Conservation (phyloP, 2,797 vertebrate species). For the Petrocephalus schoutedeni region DNA sequence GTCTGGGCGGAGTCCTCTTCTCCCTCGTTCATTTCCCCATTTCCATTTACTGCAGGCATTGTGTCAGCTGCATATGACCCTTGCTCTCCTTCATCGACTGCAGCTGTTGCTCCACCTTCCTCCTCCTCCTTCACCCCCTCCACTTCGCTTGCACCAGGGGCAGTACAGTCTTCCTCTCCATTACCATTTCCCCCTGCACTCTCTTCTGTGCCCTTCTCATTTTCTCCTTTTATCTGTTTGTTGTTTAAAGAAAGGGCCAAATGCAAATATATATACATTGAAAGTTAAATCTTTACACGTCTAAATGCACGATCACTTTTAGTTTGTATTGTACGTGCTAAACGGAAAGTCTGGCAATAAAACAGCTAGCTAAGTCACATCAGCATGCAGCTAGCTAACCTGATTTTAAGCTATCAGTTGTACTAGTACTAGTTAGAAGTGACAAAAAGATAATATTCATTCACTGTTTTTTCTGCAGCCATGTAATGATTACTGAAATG, state of each 20-base stretch:
- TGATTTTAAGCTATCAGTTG: background rate
- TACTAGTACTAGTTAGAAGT: background rate
- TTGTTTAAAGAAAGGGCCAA: background rate
- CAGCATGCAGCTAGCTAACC: background rate
- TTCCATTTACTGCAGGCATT: background rate
- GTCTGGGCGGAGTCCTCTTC: no score
- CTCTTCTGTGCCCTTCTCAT: conserved; percentile 38
- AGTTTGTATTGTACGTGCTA: background rate
- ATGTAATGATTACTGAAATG: background rate
- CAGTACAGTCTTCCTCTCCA: conserved; percentile 20
- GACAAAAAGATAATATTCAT: background rate
- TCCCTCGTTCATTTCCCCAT: background rate
- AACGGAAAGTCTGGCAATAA: background rate
- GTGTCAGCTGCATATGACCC: background rate
- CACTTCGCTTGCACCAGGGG: background rate
- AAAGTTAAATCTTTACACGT: background rate
- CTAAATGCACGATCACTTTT: background rate
- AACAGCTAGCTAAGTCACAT: background rate
- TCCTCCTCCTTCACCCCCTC: conserved; percentile 11
- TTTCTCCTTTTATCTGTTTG: conserved; percentile 49
- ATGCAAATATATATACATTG: background rate
- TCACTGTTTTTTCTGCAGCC: background rate
- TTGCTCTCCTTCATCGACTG: background rate
- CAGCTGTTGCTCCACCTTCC: background rate
- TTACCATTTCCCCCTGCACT: conserved; percentile 22